These are phyloP conservation scores for Luidia sarsii DNA, from an alignment of 53 echinoderm and acorn worm species.

Conservation along the genomic window DNA sequence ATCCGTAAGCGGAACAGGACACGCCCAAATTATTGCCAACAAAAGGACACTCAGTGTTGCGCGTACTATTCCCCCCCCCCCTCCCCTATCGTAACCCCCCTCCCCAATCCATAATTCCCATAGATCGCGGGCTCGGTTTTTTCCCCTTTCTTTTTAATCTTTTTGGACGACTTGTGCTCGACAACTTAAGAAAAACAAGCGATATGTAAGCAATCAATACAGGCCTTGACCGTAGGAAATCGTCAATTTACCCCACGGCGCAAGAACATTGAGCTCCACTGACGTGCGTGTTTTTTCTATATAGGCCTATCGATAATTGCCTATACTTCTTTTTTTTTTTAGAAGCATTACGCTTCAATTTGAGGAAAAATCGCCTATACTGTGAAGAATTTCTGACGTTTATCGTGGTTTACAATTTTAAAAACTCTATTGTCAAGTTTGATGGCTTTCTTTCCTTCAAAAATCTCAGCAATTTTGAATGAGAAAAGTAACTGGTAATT, in stretches of 20 bases:
- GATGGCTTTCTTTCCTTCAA: too few species aligned
- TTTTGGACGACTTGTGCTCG: not conserved
- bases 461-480: too few species aligned
- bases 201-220: constrained; percentile 43
- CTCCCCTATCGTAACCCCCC: too few species aligned
- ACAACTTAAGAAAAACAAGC: constrained; percentile 25
- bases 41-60: not conserved
- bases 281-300: too few species aligned
- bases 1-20: constrained; percentile 1
- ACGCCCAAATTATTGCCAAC: not conserved
- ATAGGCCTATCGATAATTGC: too few species aligned
- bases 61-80: not conserved
- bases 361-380: too few species aligned
- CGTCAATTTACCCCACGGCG: constrained; percentile 22
- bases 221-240: constrained; percentile 51
- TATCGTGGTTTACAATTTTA: too few species aligned
- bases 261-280: constrained; percentile 53
- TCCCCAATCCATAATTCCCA: not conserved
- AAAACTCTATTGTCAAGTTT: too few species aligned
- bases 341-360: too few species aligned
- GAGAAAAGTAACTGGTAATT: too few species aligned
- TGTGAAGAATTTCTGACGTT: too few species aligned
- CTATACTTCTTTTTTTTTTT: too few species aligned
- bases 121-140: not conserved
- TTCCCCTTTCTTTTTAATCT: not conserved